Conservation (phyloP, 2,888 invertebrate species). For the Tanytarsus gracilentus region DNA sequence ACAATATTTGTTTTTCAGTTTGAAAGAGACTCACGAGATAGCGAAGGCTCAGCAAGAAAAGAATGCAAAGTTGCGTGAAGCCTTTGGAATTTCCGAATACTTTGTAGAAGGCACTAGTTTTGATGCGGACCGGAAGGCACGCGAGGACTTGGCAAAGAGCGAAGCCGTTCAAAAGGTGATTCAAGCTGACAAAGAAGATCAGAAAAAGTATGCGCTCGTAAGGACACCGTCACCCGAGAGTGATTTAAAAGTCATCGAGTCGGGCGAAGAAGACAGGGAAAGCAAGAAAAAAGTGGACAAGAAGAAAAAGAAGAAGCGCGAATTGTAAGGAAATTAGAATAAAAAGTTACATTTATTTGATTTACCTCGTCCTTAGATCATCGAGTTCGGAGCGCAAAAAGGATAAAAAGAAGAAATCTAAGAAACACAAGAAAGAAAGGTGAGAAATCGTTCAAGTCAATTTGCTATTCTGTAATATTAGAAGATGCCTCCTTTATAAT, state of each 20-base stretch:
- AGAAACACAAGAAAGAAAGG: constrained; percentile 67
- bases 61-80: constrained; percentile 84
- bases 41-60: constrained; percentile 94
- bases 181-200: constrained; percentile 41
- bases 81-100: constrained; percentile 87
- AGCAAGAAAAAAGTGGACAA: constrained; percentile 42
- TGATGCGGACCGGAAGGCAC: constrained; percentile 63
- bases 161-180: constrained; percentile 44
- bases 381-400: constrained; percentile 64
- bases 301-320: constrained; percentile 63
- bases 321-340: constrained; percentile 49
- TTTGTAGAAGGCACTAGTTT: constrained; percentile 92
- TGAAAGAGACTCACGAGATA: constrained; percentile 90
- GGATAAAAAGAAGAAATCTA: constrained; percentile 70
- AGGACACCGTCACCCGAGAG: constrained; percentile 64
- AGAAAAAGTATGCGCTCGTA: constrained; percentile 60
- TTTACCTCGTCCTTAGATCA: constrained; percentile 48
- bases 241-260: constrained; percentile 31
- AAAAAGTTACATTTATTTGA: constrained; percentile 13
- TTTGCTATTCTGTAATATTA: neutral
- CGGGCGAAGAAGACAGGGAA: constrained; percentile 36
- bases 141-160: constrained; percentile 45
- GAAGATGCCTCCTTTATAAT: too few species aligned
- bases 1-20: constrained; percentile 48
- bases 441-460: constrained; percentile 36